Evolutionary conservation across 1,140 invertebrate species (phyloP).

Genomic region (Saccostrea cuccullata): DNA sequence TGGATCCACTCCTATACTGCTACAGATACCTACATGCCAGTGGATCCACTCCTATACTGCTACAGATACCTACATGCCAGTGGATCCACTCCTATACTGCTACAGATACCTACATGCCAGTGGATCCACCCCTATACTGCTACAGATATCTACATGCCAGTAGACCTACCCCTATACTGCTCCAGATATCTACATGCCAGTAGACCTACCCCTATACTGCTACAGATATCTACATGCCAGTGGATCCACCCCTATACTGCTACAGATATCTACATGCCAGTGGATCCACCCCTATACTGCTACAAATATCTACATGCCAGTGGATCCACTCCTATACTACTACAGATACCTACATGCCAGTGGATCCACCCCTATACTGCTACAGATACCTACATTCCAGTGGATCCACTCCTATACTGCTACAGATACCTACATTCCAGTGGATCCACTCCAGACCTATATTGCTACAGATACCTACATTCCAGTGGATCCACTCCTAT

Average conservation of each 20-base stretch:
- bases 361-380: constrained; percentile 97
- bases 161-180: not conserved
- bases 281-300: not conserved
- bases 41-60: constrained; percentile 98
- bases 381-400: constrained; percentile 88
- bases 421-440: constrained; percentile 91
- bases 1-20: not conserved
- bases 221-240: constrained; percentile 88
- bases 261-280: constrained; percentile 91
- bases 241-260: constrained; percentile 98
- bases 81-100: not conserved
- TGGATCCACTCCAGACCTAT: not conserved
- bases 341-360: constrained; percentile 88
- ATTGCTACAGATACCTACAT: no score
- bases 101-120: no score
- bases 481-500: no score
- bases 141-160: not conserved
- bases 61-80: constrained; percentile 91
- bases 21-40: constrained; percentile 88
- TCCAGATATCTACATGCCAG: not conserved
- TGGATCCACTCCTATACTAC: no score
- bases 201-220: not conserved
- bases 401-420: constrained; percentile 98
- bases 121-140: no score
- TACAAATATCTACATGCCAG: no score